Conservation (phyloP, 2,113 vertebrate species). For the Thalassoma bifasciatum region DNA sequence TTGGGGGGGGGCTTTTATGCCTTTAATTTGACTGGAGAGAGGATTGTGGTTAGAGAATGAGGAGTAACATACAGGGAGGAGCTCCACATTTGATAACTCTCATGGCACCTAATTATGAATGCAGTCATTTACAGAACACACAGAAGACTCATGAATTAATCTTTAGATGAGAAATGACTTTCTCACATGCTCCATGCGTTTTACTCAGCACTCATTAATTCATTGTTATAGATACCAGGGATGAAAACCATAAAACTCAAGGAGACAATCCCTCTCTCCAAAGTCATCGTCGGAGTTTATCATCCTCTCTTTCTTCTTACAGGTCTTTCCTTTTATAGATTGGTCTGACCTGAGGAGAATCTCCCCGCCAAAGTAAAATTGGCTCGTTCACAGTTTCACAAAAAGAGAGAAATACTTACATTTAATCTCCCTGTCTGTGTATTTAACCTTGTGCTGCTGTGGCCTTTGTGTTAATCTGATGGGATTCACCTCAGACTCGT, state of each 20-base stretch:
- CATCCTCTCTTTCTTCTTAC: neutral
- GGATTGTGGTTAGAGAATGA: too few relatives aligned
- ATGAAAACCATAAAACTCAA: neutral
- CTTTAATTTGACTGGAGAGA: too few relatives aligned
- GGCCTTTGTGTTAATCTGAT: neutral
- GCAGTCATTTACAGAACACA: too few relatives aligned
- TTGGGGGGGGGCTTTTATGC: too few relatives aligned
- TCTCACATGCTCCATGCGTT: neutral
- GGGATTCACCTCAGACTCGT: neutral
- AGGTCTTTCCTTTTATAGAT: neutral
- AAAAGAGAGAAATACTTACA: neutral
- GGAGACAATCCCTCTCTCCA: neutral
- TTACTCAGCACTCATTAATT: neutral
- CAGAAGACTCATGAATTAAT: too few relatives aligned
- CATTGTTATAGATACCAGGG: neutral
- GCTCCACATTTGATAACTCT: too few relatives aligned
- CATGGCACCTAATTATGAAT: too few relatives aligned
- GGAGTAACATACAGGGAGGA: too few relatives aligned
- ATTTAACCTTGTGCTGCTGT: slow-evolving; percentile 6
- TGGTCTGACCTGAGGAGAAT: neutral
- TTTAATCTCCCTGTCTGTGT: slow-evolving; percentile 3
- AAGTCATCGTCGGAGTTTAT: neutral
- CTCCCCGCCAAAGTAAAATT: neutral
- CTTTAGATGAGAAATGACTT: too few relatives aligned
- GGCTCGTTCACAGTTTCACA: neutral